Evolutionary conservation across 1,140 invertebrate species (phyloP).

Genomic region (Ctenoplectra terminalis): DNA sequence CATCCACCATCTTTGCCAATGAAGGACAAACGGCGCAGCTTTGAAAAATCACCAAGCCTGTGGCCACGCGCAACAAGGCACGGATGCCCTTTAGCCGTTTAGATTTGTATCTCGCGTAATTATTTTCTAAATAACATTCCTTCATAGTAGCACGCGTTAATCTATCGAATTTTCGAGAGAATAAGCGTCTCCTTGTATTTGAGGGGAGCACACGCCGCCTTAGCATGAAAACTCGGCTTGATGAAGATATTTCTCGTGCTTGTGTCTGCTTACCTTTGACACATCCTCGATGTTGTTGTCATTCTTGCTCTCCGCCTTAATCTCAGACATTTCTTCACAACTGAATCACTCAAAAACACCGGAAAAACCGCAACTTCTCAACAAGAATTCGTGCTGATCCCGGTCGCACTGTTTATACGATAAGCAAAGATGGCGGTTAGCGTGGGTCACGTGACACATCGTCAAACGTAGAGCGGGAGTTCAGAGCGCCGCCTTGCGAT

Average conservation of each 20-base stretch:
- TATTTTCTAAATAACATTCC: constrained; percentile 2
- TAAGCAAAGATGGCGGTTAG: constrained; percentile 84
- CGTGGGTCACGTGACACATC: constrained; percentile 83
- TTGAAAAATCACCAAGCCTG: constrained; percentile 66
- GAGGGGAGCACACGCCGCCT: constrained; percentile 69
- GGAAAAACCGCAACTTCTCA: constrained; percentile 75
- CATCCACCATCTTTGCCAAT: constrained; percentile 79
- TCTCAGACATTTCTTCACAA: constrained; percentile 81
- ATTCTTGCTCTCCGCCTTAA: constrained; percentile 82
- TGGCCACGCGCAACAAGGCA: constrained; percentile 51
- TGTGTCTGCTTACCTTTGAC: constrained; percentile 77
- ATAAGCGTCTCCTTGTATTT: constrained; percentile 68
- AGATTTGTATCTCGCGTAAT: constrained; percentile 1
- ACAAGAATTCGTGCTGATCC: constrained; percentile 75
- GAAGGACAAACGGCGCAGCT: constrained; percentile 77
- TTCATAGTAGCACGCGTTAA: background rate
- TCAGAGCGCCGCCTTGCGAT: constrained; percentile 64
- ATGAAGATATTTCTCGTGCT: constrained; percentile 69
- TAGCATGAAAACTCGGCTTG: constrained; percentile 81
- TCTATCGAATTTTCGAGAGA: constrained; percentile 57
- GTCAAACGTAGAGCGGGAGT: constrained; percentile 77
- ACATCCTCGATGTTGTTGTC: constrained; percentile 82
- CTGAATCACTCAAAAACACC: constrained; percentile 80
- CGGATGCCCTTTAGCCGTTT: background rate
- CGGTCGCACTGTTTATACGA: constrained; percentile 83